Evolutionary conservation across 2,888 invertebrate genomes (phyloP).

Genomic region (Thecophora atra): DNA sequence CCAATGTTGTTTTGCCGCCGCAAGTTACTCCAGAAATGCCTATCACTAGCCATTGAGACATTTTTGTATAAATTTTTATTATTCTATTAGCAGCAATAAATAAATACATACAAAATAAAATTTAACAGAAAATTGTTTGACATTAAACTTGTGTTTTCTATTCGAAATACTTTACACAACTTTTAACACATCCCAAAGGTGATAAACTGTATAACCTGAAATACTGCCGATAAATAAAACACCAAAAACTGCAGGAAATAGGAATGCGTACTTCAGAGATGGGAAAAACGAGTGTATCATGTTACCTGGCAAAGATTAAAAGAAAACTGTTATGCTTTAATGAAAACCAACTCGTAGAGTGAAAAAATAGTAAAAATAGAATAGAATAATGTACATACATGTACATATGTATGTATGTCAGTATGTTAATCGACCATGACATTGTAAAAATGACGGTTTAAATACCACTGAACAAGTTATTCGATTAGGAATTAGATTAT

Average conservation of each 20-base stretch:
- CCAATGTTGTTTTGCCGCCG: slow-evolving; percentile 83
- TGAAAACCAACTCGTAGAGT: too few relatives aligned
- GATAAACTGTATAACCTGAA: slow-evolving; percentile 72
- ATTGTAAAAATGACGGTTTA: too few relatives aligned
- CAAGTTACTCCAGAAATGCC: slow-evolving; percentile 85
- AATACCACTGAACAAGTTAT: too few relatives aligned
- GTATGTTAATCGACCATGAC: too few relatives aligned
- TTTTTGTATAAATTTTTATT: slow-evolving; percentile 48
- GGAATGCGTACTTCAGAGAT: slow-evolving; percentile 70
- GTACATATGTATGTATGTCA: too few relatives aligned
- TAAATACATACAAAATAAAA: too few relatives aligned
- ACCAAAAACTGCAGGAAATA: slow-evolving; percentile 72
- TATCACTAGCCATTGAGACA: slow-evolving; percentile 70
- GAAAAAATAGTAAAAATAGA: too few relatives aligned
- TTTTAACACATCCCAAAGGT: slow-evolving; percentile 62
- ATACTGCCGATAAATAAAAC: slow-evolving; percentile 74
- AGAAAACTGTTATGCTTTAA: background rate
- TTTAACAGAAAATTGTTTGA: too few relatives aligned
- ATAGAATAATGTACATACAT: too few relatives aligned
- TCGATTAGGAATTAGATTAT: too few relatives aligned
- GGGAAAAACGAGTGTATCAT: slow-evolving; percentile 68
- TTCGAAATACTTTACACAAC: background rate
- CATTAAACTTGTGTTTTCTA: background rate
- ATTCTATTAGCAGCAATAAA: background rate
- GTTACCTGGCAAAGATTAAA: slow-evolving; percentile 66